Base-by-base conservation (phyloP, 1,140 invertebrate genomes). In the Coptotermes formosanus region DNA sequence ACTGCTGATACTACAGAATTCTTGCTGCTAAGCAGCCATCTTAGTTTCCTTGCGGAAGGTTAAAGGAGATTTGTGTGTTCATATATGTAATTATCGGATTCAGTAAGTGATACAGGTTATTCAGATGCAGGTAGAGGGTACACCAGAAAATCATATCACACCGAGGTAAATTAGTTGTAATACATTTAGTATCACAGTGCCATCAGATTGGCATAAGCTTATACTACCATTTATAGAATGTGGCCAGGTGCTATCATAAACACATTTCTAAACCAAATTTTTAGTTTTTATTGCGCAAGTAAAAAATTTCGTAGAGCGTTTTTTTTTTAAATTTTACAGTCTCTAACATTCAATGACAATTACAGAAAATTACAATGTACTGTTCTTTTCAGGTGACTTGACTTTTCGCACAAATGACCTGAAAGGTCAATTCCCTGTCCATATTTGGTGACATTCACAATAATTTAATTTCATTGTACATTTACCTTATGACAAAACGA, bases 341-440 rank as follows among this genome's bases (percentile, higher is more conserved):
- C 64, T n/a, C 25, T 30, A 30, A 75, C n/a, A 0, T 11, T 8
- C 64, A 30, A n/a, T 25, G n/a, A 75, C 7, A 75, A 11, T n/a
- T 3, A 75, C n/a, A 75, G 25, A 75, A 75, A 75, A 25, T 75
- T 30, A 75, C 64, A 75, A 25, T 25, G n/a, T 75, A 75, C 64
- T 75, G 25, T 75, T 75, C 64, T 75, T 75, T 75, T 75, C 64
- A 75, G 64, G 64, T 75, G 64, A 75, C 64, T 75, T 75, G 64
- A n/a, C 64, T 30, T 75, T 75, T 75, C 64, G 59, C 59, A 75
- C 64, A 75, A 25, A 75, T 75, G 64, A 75, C 64, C n/a, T 75
- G 59, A 64, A 64, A 16, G 48, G 48, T 48, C 48, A 48, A 48
- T 48, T 48, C 48, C 48, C 21, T 64, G 64, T 75, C 25, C 64